Evolutionary conservation across 2,113 vertebrate genomes (phyloP).

Genomic region (Pterophyllum scalare): DNA sequence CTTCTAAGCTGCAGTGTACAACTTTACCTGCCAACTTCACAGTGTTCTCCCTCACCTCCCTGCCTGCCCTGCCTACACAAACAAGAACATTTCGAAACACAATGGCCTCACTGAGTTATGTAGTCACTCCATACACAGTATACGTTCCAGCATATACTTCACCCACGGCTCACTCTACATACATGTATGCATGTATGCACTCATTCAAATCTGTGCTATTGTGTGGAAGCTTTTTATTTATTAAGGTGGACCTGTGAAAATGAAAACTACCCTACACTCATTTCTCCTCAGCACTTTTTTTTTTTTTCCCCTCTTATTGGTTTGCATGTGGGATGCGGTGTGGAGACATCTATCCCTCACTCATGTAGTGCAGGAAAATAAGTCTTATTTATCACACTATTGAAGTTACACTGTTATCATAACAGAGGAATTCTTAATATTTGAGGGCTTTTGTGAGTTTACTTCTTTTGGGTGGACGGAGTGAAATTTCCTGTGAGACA

Average conservation of each 20-base stretch:
- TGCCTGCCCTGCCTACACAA: constrained; percentile 23
- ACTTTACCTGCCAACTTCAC: constrained; percentile 39
- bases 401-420: constrained; percentile 42
- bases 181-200: constrained; percentile 69
- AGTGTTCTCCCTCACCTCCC: constrained; percentile 47
- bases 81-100: constrained; percentile 25
- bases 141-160: constrained; percentile 52
- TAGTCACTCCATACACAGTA: constrained; percentile 27
- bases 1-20: constrained; percentile 83
- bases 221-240: constrained; percentile 65
- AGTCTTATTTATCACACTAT: constrained; percentile 14
- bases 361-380: constrained; percentile 19
- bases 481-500: neutral
- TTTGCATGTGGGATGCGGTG: constrained; percentile 49
- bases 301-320: neutral
- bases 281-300: constrained; percentile 5
- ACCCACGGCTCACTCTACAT: constrained; percentile 47
- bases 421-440: constrained; percentile 22
- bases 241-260: constrained; percentile 57
- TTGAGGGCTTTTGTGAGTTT: constrained; percentile 3
- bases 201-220: constrained; percentile 58
- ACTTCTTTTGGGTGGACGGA: neutral
- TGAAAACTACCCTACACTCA: constrained; percentile 1
- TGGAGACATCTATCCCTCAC: neutral
- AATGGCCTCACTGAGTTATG: constrained; percentile 39